Percentiles rank a stretch among this genome's conserved stretches.
phyloP scores from a whole-genome alignment of 2,797 vertebrate genomes.

The Chrysolophus pictus region DNA sequence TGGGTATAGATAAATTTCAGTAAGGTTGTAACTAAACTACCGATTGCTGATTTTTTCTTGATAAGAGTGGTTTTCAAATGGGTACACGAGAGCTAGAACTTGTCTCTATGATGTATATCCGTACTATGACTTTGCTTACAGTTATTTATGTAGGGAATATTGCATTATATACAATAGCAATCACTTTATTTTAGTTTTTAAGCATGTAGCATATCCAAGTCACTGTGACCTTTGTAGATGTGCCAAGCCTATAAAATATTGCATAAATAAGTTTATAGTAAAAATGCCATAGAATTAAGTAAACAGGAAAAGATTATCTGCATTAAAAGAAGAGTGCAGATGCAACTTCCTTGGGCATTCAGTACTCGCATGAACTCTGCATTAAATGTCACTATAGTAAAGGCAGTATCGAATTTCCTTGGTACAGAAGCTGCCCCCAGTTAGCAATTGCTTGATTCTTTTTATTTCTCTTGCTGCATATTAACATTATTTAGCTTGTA shows the following conservation, averaged over 20 bases:
- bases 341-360: not conserved
- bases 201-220: not conserved
- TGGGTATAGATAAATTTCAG: not conserved
- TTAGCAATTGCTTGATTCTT: slow-evolving; percentile 7
- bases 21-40: not conserved
- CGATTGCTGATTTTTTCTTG: not conserved
- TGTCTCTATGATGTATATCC: not conserved
- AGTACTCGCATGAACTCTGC: not conserved
- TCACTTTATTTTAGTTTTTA: not conserved
- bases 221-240: not conserved
- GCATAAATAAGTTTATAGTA: not conserved
- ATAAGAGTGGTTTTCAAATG: not conserved
- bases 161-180: not conserved
- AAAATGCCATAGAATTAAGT: not conserved
- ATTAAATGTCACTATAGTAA: slow-evolving; percentile 37
- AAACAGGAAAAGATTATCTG: slow-evolving; percentile 17
- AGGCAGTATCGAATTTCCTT: not conserved
- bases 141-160: not conserved
- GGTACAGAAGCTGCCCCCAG: not conserved
- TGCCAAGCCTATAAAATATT: not conserved
- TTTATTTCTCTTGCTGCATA: slow-evolving; percentile 18
- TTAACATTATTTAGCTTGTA: not conserved
- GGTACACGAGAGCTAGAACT: not conserved
- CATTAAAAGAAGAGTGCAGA: slow-evolving; percentile 13
- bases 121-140: not conserved